phyloP scores from a whole-genome alignment of 2,888 invertebrate genomes.

The Synanthedon formicaeformis region DNA sequence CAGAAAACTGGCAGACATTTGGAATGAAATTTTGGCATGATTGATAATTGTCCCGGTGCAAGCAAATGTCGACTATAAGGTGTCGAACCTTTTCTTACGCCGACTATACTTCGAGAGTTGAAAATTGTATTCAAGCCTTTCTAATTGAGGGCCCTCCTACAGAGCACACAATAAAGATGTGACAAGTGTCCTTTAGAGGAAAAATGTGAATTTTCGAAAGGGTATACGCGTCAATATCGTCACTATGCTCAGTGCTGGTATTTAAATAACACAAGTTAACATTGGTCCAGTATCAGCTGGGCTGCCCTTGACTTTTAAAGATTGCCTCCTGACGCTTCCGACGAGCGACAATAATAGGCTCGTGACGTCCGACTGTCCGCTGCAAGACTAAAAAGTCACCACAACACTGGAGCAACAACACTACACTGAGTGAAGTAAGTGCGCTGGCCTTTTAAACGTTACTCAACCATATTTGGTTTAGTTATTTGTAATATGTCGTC shows the following conservation, averaged over 20 bases:
- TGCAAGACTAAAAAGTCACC: neutral
- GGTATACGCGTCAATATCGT: constrained; percentile 33
- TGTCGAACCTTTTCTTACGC: too few relatives aligned
- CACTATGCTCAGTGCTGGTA: constrained; percentile 44
- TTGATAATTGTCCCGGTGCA: too few relatives aligned
- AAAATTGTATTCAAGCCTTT: too few relatives aligned
- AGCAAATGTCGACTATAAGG: too few relatives aligned
- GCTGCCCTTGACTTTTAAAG: constrained; percentile 62
- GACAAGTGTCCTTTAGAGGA: constrained; percentile 38
- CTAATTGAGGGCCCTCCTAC: neutral
- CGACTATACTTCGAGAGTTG: too few relatives aligned
- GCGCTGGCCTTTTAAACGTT: constrained; percentile 15
- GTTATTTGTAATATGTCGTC: constrained; percentile 11
- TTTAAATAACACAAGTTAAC: constrained; percentile 70
- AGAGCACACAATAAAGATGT: constrained; percentile 8
- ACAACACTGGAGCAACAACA: neutral
- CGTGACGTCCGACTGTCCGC: constrained; percentile 21
- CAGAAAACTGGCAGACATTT: too few relatives aligned
- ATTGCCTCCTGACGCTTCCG: constrained; percentile 54
- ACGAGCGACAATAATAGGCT: constrained; percentile 46
- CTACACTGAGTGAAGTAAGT: constrained; percentile 7
- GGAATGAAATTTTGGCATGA: too few relatives aligned
- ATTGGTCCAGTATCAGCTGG: constrained; percentile 57
- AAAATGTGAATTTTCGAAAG: constrained; percentile 59
- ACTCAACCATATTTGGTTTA: constrained; percentile 15